A percentile compares a stretch with the other conserved stretches of the same genome.
phyloP scores from a whole-genome alignment of 2,113 vertebrate species.

The Pyxicephalus adspersus region DNA sequence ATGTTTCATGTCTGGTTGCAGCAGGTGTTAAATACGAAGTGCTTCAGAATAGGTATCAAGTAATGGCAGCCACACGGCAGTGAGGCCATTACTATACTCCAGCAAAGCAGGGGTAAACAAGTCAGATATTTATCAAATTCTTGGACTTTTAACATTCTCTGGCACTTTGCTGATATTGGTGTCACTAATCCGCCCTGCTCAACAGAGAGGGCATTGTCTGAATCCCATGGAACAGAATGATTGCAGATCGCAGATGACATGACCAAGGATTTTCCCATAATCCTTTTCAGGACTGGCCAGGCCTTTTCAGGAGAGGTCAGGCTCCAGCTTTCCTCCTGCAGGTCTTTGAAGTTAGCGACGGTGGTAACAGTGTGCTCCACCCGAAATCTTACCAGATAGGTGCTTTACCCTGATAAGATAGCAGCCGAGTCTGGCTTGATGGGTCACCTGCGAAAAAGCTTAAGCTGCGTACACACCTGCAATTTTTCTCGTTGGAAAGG shows the following conservation, averaged over 20 bases:
- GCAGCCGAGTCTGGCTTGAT: too few species aligned
- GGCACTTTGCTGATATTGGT: constrained; percentile 48
- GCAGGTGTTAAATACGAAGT: too few species aligned
- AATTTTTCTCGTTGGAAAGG: too few species aligned
- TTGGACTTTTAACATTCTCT: neutral
- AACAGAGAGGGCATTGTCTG: constrained; percentile 50
- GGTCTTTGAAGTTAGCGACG: constrained; percentile 19
- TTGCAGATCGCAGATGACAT: constrained; percentile 16
- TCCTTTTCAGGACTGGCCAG: neutral
- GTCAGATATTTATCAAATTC: too few species aligned
- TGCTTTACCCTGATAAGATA: neutral
- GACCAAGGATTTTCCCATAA: constrained; percentile 20
- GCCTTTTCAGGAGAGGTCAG: constrained; percentile 8
- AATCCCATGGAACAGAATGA: constrained; percentile 3
- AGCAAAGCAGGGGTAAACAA: neutral
- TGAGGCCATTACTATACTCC: neutral
- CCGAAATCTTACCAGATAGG: too few species aligned
- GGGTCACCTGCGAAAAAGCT: too few species aligned
- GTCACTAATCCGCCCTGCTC: constrained; percentile 35
- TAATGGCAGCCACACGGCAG: neutral
- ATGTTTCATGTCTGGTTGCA: too few species aligned
- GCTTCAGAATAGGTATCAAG: too few species aligned
- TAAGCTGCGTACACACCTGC: too few species aligned
- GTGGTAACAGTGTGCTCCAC: neutral
- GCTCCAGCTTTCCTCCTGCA: neutral